These are phyloP conservation scores for human (Homo sapiens) DNA, from an alignment of 2,113 vertebrate genomes.

Conservation along the genomic window DNA sequence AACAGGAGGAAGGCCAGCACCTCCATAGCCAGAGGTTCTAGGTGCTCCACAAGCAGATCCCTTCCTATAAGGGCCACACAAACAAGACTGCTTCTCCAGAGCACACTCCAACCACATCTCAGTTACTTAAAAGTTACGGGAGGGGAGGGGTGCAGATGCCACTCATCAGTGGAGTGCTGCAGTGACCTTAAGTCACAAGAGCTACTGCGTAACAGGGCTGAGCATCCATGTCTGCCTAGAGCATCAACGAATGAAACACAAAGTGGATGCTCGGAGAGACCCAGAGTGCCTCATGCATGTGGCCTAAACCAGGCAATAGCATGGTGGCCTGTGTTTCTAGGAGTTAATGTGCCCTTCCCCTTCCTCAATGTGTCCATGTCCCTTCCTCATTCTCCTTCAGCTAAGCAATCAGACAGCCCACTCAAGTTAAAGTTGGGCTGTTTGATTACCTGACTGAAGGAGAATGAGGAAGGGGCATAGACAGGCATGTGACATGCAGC, in stretches of 20 bases:
- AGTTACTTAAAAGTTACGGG: background rate
- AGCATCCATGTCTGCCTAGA: background rate
- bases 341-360: background rate
- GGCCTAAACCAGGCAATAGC: background rate
- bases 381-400: background rate
- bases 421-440: no score
- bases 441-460: background rate
- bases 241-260: background rate
- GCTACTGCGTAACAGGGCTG: background rate
- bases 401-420: background rate
- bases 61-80: background rate
- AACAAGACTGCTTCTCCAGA: background rate
- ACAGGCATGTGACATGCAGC: background rate
- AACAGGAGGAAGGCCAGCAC: background rate
- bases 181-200: background rate
- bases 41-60: background rate
- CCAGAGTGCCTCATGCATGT: no score
- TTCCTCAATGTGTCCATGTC: background rate
- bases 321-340: background rate
- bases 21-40: background rate
- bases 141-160: background rate
- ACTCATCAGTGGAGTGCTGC: background rate
- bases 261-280: background rate
- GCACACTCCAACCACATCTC: background rate
- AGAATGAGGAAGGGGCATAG: background rate